Evolutionary conservation across 2,888 invertebrate species (phyloP).

Genomic region (Patella depressa): DNA sequence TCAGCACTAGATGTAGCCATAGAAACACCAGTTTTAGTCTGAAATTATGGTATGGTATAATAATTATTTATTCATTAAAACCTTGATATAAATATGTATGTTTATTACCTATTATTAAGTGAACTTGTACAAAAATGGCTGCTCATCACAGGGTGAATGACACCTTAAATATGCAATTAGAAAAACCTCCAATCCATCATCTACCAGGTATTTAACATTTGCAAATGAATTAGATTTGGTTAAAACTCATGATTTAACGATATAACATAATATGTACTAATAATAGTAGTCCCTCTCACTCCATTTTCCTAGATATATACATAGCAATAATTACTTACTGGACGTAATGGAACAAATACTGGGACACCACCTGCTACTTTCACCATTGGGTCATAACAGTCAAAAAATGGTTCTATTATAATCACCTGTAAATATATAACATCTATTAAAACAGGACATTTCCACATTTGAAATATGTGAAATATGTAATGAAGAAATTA

Average conservation of each 20-base stretch:
- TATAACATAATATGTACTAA: no score
- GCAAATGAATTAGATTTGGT: no score
- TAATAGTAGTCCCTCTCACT: no score
- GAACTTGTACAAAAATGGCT: no score
- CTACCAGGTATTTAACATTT: no score
- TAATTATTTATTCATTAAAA: neutral
- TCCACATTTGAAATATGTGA: neutral
- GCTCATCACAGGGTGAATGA: no score
- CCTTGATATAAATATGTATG: neutral
- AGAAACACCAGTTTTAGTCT: slow-evolving; percentile 71
- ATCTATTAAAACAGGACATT: neutral
- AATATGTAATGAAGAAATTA: neutral
- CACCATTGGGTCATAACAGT: slow-evolving; percentile 97
- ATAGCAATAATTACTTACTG: slow-evolving; percentile 67
- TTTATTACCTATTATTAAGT: neutral
- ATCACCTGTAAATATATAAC: slow-evolving; percentile 79
- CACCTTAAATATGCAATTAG: no score
- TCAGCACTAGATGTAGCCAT: slow-evolving; percentile 79
- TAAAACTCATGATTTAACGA: no score
- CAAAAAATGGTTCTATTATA: slow-evolving; percentile 98
- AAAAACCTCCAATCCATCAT: no score
- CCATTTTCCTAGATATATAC: no score
- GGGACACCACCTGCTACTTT: slow-evolving; percentile 88
- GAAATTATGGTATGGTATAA: slow-evolving; percentile 42
- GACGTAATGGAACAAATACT: slow-evolving; percentile 87